Base-by-base conservation (phyloP, 2,888 invertebrate species). In the Eupeodes latifasciatus region DNA sequence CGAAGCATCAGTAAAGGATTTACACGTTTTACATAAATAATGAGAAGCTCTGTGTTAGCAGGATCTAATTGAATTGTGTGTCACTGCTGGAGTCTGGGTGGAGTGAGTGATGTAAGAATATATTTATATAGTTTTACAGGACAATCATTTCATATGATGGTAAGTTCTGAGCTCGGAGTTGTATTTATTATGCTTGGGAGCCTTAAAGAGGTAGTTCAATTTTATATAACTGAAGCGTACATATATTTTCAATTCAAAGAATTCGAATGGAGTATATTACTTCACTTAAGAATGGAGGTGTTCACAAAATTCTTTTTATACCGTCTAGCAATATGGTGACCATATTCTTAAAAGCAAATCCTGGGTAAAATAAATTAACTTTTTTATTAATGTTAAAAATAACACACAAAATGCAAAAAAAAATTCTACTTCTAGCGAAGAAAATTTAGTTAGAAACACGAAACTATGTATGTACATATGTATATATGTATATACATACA, bases 11-110 rank as follows among this genome's bases (percentile, higher is more conserved):
- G 74, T 53, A 78, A 72, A 36, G 82, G 69, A 79, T 76, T 82
- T 82, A 82, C 82, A 82, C 69, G 86, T 86, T 86, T 79, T 86
- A 75, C 86, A 86, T 86, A 86, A 86, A 86, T 86, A 86, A 86
- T 82, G 82, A 86, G 85, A 44, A 51, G 47, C 79, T 75, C 36
- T 86, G 75, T 82, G 86, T 75, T 59, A 47, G 59, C 61, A 79
- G 75, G 75, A 75, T 86, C 86, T 86, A 86, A 86, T 86, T 82
- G 86, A 86, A 86, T 86, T 86, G 86, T 86, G 82, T 86, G 72
- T 78, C 81, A 75, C 64, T 64, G 57, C 55, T 40, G 62, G 79
- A 27, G 27, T 27, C 2, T 27, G 27, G 27, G 1, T 27, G 27
- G 27, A 67, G 71, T 47, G 62, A 16, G 40, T 16, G 16, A 44